These are phyloP conservation scores for Odontamblyopus lacepedii DNA, from an alignment of 2,797 vertebrate species.

Conservation along the genomic window DNA sequence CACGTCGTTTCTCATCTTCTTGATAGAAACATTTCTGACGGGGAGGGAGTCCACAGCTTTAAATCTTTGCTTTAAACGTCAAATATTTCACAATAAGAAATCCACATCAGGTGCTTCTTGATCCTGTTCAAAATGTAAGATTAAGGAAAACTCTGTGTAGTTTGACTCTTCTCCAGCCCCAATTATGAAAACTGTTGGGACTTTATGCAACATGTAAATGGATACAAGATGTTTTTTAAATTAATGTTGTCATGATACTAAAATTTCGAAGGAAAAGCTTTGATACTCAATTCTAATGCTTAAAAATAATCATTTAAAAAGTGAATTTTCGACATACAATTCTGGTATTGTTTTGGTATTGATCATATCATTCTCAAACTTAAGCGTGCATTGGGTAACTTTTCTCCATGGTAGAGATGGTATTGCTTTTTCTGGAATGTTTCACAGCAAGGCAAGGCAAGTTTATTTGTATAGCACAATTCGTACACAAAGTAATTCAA, in stretches of 20 bases:
- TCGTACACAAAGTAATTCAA: no score
- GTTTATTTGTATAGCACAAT: no score
- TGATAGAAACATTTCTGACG: conserved; percentile 18
- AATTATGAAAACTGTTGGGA: neutral
- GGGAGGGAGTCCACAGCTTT: conserved; percentile 6
- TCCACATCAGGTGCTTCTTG: conserved; percentile 14
- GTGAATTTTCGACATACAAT: no score
- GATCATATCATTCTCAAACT: no score
- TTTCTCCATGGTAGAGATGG: no score
- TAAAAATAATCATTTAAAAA: no score
- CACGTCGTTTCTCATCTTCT: conserved; percentile 13
- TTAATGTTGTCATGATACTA: no score
- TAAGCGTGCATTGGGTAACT: no score
- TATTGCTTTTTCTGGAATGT: no score
- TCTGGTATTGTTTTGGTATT: no score
- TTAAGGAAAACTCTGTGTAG: conserved; percentile 7
- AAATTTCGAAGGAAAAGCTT: neutral
- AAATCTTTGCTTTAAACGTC: conserved; percentile 11
- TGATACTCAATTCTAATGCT: no score
- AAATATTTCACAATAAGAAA: conserved; percentile 10
- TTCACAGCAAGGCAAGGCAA: no score
- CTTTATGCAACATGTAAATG: neutral
- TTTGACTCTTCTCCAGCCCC: neutral
- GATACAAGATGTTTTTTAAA: neutral
- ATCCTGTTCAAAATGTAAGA: neutral